These are phyloP conservation scores for Myripristis jacobus DNA, from an alignment of 2,797 vertebrate species.

Conservation along the genomic window DNA sequence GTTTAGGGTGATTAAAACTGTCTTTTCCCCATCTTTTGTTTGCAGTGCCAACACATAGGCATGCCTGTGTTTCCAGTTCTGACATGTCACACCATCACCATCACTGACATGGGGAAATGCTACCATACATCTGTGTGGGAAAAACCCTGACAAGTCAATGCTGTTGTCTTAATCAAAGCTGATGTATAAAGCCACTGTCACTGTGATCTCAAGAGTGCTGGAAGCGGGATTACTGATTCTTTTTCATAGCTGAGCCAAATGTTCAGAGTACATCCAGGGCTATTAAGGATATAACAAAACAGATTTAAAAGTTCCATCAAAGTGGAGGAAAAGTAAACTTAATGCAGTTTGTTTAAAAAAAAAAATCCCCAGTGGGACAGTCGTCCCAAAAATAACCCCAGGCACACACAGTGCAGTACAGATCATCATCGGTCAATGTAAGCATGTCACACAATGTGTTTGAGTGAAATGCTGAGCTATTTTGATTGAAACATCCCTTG, in stretches of 20 bases:
- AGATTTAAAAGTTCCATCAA: conserved; percentile 34
- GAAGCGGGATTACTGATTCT: conserved; percentile 50
- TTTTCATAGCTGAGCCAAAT: conserved; percentile 41
- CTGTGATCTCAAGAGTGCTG: conserved; percentile 37
- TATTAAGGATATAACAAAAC: conserved; percentile 35
- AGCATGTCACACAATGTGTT: conserved; percentile 57
- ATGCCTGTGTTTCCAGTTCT: conserved; percentile 71
- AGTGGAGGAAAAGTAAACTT: conserved; percentile 6
- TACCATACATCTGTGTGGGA: conserved; percentile 50
- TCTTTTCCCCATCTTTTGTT: conserved; percentile 39
- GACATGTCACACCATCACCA: conserved; percentile 57
- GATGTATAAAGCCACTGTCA: conserved; percentile 61
- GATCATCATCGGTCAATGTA: conserved; percentile 10
- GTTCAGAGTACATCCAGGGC: conserved; percentile 41
- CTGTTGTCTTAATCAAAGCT: conserved; percentile 53
- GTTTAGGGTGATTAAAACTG: conserved; percentile 27
- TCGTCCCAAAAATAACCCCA: conserved; percentile 15
- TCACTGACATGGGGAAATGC: conserved; percentile 17
- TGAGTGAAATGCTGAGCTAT: conserved; percentile 87
- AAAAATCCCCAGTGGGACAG: background rate
- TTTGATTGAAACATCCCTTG: conserved; percentile 91
- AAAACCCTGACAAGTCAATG: conserved; percentile 53
- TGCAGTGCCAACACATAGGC: conserved; percentile 49
- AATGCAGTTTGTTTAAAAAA: background rate
- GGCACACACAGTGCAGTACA: background rate